phyloP scores from a whole-genome alignment of 2,888 invertebrate genomes.

The Eudasyphora cyanicolor region DNA sequence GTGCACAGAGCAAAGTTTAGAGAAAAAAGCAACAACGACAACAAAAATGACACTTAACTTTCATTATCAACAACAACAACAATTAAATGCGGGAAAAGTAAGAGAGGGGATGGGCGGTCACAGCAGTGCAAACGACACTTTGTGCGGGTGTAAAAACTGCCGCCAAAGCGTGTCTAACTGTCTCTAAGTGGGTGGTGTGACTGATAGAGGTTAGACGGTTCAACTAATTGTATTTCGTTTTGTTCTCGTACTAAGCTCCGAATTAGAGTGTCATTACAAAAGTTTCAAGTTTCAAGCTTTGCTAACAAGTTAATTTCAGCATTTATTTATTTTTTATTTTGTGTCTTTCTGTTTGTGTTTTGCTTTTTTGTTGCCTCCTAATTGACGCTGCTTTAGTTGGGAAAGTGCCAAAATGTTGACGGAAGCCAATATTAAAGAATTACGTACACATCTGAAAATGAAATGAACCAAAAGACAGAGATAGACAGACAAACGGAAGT shows the following conservation, averaged over 20 bases:
- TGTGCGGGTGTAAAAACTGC: neutral
- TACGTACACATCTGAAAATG: neutral
- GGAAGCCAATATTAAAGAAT: neutral
- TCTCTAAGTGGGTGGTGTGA: slow-evolving; percentile 21
- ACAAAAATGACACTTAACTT: slow-evolving; percentile 16
- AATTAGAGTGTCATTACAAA: slow-evolving; percentile 33
- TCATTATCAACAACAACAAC: neutral
- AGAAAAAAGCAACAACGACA: no score
- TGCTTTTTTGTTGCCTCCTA: no score
- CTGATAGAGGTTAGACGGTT: no score
- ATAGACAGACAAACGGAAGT: neutral
- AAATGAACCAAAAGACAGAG: no score
- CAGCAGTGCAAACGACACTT: neutral
- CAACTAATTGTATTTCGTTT: slow-evolving; percentile 4
- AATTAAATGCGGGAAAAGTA: neutral
- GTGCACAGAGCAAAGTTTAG: slow-evolving; percentile 1
- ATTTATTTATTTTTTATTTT: neutral
- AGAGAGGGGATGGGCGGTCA: no score
- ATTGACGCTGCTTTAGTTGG: neutral
- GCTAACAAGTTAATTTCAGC: slow-evolving; percentile 22
- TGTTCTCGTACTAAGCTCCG: neutral
- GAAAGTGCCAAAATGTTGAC: neutral
- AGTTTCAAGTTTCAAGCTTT: slow-evolving; percentile 43
- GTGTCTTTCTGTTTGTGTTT: no score
- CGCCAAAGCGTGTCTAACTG: neutral